Evolutionary conservation across 2,113 vertebrate genomes (phyloP).

Genomic region (Anolis sagrei): DNA sequence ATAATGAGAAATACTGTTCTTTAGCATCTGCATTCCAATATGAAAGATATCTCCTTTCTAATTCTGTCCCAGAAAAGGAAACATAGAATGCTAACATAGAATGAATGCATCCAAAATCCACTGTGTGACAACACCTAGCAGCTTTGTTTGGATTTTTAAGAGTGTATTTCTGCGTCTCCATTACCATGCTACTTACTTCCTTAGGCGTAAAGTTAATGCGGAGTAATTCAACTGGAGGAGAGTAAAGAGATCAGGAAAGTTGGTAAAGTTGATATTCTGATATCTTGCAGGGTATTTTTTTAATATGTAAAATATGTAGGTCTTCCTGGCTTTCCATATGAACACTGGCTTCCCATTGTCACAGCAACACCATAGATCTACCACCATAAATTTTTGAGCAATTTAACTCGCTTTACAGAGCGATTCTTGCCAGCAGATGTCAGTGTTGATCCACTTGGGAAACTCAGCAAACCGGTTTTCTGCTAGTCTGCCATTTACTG

Average conservation of each 20-base stretch:
- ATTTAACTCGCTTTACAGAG: background rate
- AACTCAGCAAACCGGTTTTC: background rate
- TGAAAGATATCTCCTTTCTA: background rate
- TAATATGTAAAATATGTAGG: background rate
- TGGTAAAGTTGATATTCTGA: background rate
- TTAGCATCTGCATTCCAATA: background rate
- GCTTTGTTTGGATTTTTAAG: background rate
- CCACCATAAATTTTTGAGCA: too few species aligned
- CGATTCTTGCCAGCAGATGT: constrained; percentile 13
- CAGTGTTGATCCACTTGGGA: constrained; percentile 20
- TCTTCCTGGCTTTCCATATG: background rate
- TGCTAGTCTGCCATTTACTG: background rate
- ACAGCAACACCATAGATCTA: background rate
- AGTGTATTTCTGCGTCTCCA: background rate
- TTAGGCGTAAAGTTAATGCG: background rate
- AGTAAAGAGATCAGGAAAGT: background rate
- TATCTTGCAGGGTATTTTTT: background rate
- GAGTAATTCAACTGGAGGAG: background rate
- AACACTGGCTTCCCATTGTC: background rate
- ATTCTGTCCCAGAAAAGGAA: background rate
- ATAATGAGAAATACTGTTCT: background rate
- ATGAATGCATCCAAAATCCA: background rate
- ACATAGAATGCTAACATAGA: background rate
- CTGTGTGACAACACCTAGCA: background rate
- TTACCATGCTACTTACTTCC: background rate